phyloP scores from a whole-genome alignment of 2,113 vertebrate genomes.

The Cyprinodon brontotheroides region DNA sequence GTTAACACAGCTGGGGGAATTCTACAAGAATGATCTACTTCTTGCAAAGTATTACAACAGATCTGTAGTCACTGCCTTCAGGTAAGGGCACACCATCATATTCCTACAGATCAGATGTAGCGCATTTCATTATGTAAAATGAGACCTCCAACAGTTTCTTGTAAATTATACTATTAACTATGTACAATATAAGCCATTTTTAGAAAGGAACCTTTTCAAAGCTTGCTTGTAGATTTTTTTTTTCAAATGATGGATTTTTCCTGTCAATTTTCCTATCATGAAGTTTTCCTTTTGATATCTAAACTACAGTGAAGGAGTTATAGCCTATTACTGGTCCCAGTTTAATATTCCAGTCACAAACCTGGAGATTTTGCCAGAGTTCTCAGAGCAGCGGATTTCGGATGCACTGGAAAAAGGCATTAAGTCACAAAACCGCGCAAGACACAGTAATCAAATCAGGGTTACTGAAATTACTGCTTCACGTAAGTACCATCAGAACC shows the following conservation, averaged over 20 bases:
- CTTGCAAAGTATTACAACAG: slow-evolving; percentile 71
- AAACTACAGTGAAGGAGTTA: slow-evolving; percentile 74
- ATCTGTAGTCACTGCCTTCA: slow-evolving; percentile 78
- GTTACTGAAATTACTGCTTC: slow-evolving; percentile 72
- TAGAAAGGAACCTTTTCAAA: not conserved
- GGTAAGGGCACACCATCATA: slow-evolving; percentile 50
- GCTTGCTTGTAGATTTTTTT: not conserved
- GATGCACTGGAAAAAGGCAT: slow-evolving; percentile 55
- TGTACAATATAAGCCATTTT: not conserved
- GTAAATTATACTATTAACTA: not conserved
- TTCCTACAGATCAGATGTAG: not conserved
- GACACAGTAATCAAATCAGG: not conserved
- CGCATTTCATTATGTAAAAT: not conserved
- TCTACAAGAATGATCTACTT: slow-evolving; percentile 63
- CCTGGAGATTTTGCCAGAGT: slow-evolving; percentile 53
- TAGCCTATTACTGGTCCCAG: slow-evolving; percentile 77
- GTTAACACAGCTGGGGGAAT: slow-evolving; percentile 65
- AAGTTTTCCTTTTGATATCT: slow-evolving; percentile 1
- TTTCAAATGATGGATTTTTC: slow-evolving; percentile 2
- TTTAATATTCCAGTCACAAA: slow-evolving; percentile 72
- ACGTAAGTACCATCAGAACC: slow-evolving; percentile 51
- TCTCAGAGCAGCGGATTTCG: slow-evolving; percentile 72
- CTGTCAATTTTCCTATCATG: not conserved
- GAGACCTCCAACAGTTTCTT: not conserved
- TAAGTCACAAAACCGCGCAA: not conserved